phyloP scores from a whole-genome alignment of 2,797 vertebrate genomes.

The Cirrhinus mrigala region DNA sequence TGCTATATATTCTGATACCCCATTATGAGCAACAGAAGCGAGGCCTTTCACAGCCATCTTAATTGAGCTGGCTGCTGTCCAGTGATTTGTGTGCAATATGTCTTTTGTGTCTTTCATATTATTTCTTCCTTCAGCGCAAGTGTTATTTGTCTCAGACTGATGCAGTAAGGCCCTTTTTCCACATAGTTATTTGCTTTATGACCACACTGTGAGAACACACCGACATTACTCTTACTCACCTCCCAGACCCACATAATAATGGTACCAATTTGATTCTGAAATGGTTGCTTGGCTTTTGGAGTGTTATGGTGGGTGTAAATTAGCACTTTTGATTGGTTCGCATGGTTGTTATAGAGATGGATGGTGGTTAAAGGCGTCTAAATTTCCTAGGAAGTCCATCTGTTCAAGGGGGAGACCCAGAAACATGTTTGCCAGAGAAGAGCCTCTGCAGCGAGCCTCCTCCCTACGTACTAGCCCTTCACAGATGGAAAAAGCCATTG shows the following conservation, averaged over 20 bases:
- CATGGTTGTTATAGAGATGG: constrained; percentile 54
- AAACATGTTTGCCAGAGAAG: constrained; percentile 43
- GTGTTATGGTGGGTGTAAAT: constrained; percentile 52
- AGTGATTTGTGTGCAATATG: neutral
- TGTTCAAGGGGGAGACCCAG: constrained; percentile 53
- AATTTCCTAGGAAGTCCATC: constrained; percentile 58
- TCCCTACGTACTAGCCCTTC: constrained; percentile 39
- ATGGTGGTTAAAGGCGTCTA: constrained; percentile 43
- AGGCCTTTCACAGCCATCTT: neutral
- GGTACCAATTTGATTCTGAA: constrained; percentile 38
- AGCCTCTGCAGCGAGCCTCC: constrained; percentile 32
- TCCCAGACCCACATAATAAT: constrained; percentile 41
- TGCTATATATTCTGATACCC: neutral
- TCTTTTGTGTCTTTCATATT: constrained; percentile 7
- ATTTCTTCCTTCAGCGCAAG: constrained; percentile 1
- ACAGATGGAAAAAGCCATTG: constrained; percentile 52
- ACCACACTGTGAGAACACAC: neutral
- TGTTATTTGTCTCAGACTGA: constrained; percentile 31
- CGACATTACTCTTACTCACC: constrained; percentile 25
- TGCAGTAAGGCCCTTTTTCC: neutral
- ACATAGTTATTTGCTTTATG: constrained; percentile 28
- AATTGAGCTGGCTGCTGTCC: constrained; percentile 11
- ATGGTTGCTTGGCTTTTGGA: constrained; percentile 41
- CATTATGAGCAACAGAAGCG: neutral
- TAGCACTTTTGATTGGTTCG: constrained; percentile 54